Evolutionary conservation across 2,113 vertebrate genomes (phyloP), one percentile per base, ranked within the genome.

Genomic region (Varanus salvator): DNA sequence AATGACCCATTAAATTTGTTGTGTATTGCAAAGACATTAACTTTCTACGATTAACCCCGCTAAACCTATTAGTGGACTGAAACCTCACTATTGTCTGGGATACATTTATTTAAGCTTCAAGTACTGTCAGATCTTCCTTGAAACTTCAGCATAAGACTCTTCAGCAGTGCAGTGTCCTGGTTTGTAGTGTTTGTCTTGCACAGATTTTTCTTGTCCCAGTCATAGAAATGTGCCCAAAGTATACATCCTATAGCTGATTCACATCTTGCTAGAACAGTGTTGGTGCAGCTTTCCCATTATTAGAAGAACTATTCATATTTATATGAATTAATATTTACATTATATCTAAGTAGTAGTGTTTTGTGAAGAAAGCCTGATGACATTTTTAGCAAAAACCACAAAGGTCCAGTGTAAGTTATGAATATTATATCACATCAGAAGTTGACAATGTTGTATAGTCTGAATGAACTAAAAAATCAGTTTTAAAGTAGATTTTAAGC

Each of bases 281-380:
- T 38, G n/a, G 34, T 76, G 74, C 17, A 17, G 34, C 17, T 38
- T 76, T 48, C 50, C 21, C 12, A 23, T 11, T 8, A 9, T 21
- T 25, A 19, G 57, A 17, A n/a, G 21, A 82, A 38, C 23, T 1
- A 34, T 66, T 23, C 38, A 38, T 83, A 38, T 78, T 78, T 50
- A 80, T 80, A 14, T 80, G 48, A 54, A 38, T 34, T 60, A 69
- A 23, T 50, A 54, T n/a, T 74, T 54, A 48, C 27, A 71, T n/a
- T 52, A 6, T 19, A 34, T 85, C 48, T 54, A 85, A 74, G 27
- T n/a, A 74, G 38, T 71, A 72, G 14, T 74, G 25, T 76, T 84
- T 76, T 9, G 11, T 86, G 85, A 86, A 60, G 89, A 54, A 75
- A 89, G 52, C 77, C 52, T 34, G 50, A 57, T 81, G 27, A 29